phyloP scores from a whole-genome alignment of 2,113 vertebrate species.

The Thalassarche chlororhynchos region DNA sequence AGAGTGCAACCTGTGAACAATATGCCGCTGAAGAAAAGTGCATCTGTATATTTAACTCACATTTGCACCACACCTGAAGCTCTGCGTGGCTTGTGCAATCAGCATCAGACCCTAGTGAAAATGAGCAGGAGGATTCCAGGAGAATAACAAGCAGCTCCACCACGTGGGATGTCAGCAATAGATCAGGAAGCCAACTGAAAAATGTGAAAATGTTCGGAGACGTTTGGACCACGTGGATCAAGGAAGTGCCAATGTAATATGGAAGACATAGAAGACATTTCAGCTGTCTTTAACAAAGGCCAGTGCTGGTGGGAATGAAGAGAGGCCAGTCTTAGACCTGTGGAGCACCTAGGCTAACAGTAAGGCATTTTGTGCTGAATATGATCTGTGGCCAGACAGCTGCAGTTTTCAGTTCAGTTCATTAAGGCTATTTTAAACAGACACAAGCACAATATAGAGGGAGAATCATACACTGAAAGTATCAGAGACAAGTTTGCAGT shows the following conservation, averaged over 20 bases:
- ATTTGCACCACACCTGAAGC: background rate
- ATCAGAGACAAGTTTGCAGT: background rate
- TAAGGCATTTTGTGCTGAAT: background rate
- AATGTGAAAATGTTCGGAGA: background rate
- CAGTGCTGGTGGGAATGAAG: background rate
- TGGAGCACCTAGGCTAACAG: background rate
- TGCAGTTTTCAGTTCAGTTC: background rate
- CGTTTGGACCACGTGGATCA: background rate
- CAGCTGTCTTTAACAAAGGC: background rate
- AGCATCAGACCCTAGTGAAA: background rate
- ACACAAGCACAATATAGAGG: background rate
- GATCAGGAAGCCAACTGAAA: background rate
- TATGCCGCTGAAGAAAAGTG: background rate
- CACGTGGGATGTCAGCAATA: background rate
- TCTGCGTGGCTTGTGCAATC: background rate
- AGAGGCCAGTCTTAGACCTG: background rate
- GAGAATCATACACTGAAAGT: background rate
- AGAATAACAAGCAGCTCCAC: background rate
- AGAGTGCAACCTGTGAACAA: background rate
- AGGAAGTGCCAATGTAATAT: background rate
- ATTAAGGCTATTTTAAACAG: background rate
- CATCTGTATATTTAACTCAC: background rate
- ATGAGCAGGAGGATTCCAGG: background rate
- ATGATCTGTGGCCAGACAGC: background rate
- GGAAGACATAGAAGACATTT: background rate